phyloP scores from a whole-genome alignment of 1,140 invertebrate genomes.

The Eufriesea mexicana region DNA sequence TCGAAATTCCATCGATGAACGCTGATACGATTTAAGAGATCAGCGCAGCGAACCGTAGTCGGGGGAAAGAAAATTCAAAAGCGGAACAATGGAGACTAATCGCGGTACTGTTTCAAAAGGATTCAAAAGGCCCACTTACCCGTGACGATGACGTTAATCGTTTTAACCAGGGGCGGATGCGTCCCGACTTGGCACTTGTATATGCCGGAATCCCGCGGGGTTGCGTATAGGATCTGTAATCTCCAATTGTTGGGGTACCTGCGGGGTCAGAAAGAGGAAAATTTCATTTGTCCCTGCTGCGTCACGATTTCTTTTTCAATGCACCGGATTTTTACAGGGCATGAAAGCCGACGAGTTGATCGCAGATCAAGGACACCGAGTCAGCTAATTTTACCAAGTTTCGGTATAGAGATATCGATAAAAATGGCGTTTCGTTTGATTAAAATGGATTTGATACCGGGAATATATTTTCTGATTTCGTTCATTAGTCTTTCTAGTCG shows the following conservation, averaged over 20 bases:
- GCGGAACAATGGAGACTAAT: neutral
- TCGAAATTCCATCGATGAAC: too few relatives aligned
- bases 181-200: constrained; percentile 95
- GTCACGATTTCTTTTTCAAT: neutral
- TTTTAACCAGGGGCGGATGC: constrained; percentile 85
- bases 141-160: constrained; percentile 75
- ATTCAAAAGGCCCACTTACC: constrained; percentile 63
- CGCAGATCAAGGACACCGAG: neutral
- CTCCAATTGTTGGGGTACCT: constrained; percentile 92
- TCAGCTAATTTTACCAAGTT: neutral
- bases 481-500: too few relatives aligned
- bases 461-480: neutral
- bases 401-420: neutral
- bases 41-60: accelerated
- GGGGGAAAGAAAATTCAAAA: neutral
- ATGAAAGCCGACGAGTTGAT: constrained; percentile 40
- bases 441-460: neutral
- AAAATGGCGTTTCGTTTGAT: neutral
- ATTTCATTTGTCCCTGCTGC: constrained; percentile 1
- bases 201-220: constrained; percentile 88
- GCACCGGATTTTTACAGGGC: constrained; percentile 16
- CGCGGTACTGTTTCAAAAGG: neutral
- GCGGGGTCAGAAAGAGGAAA: constrained; percentile 27
- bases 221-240: constrained; percentile 89
- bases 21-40: neutral